A percentile compares a stretch with the other conserved stretches of the same genome.
Conservation (phyloP, 2,888 invertebrate genomes). For the Diadromus collaris region DNA sequence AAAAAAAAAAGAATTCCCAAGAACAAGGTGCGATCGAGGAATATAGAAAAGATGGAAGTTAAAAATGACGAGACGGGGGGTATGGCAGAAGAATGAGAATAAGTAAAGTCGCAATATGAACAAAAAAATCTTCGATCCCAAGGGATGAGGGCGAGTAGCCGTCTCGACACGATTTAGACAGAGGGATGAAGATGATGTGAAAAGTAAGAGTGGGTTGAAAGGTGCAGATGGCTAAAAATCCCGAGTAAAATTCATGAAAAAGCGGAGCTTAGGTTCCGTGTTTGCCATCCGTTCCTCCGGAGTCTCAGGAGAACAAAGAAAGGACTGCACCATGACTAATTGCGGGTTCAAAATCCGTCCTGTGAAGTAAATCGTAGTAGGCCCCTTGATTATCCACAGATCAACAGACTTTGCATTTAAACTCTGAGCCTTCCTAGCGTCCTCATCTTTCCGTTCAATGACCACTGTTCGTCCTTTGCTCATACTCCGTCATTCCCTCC, state of each 20-base stretch:
- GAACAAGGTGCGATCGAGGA: slow-evolving; percentile 17
- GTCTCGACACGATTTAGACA: neutral
- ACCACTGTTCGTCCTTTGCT: no score
- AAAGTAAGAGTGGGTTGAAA: neutral
- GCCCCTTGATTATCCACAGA: no score
- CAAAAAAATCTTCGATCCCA: neutral
- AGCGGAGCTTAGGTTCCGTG: no score
- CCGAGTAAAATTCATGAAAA: neutral
- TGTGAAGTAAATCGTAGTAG: no score
- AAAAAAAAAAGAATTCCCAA: slow-evolving; percentile 4
- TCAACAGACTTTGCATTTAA: no score
- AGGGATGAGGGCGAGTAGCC: neutral
- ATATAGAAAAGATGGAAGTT: slow-evolving; percentile 39
- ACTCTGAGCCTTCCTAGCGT: no score
- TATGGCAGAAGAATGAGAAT: slow-evolving; percentile 4
- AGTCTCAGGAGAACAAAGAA: no score
- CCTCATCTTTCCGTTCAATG: no score
- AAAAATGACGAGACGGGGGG: slow-evolving; percentile 19
- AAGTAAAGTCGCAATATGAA: neutral
- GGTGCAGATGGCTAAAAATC: neutral
- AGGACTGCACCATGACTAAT: no score
- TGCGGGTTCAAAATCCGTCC: no score
- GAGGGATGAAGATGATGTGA: neutral
- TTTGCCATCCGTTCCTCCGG: no score
- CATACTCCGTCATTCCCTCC: no score